Evolutionary conservation across 2,797 vertebrate species (phyloP), one percentile per base, ranked within the genome.

Genomic region (Rhynchonycteris naso): DNA sequence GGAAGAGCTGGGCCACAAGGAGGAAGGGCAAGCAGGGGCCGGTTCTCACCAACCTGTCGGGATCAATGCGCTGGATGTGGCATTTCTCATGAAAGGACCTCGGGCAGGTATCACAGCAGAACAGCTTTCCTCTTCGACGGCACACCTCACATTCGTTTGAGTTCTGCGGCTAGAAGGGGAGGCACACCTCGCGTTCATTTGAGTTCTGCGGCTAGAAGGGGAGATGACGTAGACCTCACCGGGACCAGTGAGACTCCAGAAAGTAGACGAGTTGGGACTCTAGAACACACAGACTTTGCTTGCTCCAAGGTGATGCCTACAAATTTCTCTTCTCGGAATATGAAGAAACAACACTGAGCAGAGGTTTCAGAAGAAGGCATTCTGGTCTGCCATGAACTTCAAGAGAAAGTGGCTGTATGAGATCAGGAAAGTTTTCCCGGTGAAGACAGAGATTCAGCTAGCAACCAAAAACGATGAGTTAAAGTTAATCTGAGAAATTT

Each of bases 61-160:
- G 0, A 22, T 93, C 61, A 68, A 92, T 69, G 0, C 1, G 50
- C 1, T 85, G 93, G 76, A 97, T 88, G 61, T 97, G 97, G 84
- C 97, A 98, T 5, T 38, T 14, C 18, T 50, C 2, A 38, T 97
- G 97, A 65, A 95, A 98, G 52, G 83, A 96, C 30, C 15, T 93
- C 22, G 87, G 9, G n/a, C 98, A 98, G 7, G 63, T 69, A 22
- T 94, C 68, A 43, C 97, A 97, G 93, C 66, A 91, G 58, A 54
- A 68, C 58, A 96, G 22, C 0, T 0, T 0, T 11, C 87, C 58
- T 28, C 3, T 30, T 14, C n/a, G 0, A 0, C 0, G 0, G 68
- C 97, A 98, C 21, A 97, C 95, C 4, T 7, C 28, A 78, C 97
- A 97, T 1, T 22, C 5, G 43, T 96, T 92, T 7, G 89, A 86